Evolutionary conservation across 2,888 invertebrate genomes (phyloP).

Genomic region (Caenorhabditis macrosperma): DNA sequence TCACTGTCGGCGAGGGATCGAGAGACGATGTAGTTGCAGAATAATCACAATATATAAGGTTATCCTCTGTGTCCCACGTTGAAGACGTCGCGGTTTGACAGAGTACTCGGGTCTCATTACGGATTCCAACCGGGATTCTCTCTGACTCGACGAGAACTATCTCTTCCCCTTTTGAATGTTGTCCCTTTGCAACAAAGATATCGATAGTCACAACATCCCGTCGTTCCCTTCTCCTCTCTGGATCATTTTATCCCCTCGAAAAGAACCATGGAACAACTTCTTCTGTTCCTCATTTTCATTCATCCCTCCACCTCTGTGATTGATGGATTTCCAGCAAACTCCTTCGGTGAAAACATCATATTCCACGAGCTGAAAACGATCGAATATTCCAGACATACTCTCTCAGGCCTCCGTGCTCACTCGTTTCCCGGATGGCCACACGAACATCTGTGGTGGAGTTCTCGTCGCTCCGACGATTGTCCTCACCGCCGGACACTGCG

Average conservation of each 20-base stretch:
- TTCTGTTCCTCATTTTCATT: neutral
- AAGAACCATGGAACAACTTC: neutral
- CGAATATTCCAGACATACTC: conserved; percentile 25
- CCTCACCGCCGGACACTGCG: conserved; percentile 51
- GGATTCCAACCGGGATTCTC: no score
- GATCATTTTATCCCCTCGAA: no score
- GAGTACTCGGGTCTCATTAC: no score
- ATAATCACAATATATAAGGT: no score
- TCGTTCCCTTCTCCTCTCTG: neutral
- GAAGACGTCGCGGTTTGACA: no score
- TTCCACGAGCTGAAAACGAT: neutral
- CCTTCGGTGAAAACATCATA: conserved; percentile 15
- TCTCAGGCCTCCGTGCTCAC: conserved; percentile 48
- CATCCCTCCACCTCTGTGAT: conserved; percentile 8
- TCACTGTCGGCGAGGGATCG: no score
- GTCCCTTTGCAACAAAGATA: no score
- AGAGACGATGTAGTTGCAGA: no score
- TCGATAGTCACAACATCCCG: neutral
- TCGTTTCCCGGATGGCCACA: conserved; percentile 22
- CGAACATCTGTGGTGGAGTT: conserved; percentile 41
- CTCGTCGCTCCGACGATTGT: conserved; percentile 45
- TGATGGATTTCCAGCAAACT: conserved; percentile 44
- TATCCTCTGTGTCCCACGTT: no score
- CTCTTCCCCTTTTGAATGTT: no score
- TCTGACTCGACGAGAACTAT: no score